Conservation (phyloP, 2,888 invertebrate genomes). For the Hartigia nigra region DNA sequence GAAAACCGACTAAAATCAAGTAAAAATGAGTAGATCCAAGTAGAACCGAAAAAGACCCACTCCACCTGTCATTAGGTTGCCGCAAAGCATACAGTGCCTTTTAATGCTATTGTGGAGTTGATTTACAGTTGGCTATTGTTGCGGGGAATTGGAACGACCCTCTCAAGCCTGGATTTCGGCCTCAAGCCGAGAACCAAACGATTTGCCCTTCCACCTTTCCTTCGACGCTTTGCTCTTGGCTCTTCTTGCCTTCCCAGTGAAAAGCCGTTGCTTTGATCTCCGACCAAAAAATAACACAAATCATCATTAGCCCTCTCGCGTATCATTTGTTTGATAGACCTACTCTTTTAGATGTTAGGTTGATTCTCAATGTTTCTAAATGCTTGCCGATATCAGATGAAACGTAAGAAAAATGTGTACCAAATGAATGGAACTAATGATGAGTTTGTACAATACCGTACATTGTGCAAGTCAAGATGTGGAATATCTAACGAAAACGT, state of each 20-base stretch:
- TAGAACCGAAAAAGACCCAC: no score
- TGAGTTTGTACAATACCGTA: no score
- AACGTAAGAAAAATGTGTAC: no score
- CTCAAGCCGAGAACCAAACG: conserved; percentile 21
- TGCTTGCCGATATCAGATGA: no score
- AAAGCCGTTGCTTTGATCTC: neutral
- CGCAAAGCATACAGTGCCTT: conserved; percentile 25
- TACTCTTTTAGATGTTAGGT: conserved; percentile 5
- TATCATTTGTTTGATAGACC: conserved; percentile 21
- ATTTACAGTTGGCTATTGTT: conserved; percentile 26
- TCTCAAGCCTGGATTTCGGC: conserved; percentile 3
- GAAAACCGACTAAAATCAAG: no score
- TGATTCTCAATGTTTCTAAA: no score
- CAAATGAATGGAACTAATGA: no score
- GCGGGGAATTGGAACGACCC: conserved; percentile 20
- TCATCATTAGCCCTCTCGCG: conserved; percentile 19
- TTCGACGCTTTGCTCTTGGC: neutral
- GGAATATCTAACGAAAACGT: no score
- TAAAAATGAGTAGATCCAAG: no score
- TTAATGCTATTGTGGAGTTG: conserved; percentile 23
- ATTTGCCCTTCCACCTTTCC: neutral
- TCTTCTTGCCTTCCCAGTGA: neutral
- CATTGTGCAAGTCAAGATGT: no score
- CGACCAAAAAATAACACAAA: conserved; percentile 17
- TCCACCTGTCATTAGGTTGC: conserved; percentile 17